Evolutionary conservation across 2,113 vertebrate genomes (phyloP), one percentile per base, ranked within the genome.

Genomic region (Ptilorrhoa leucosticta): DNA sequence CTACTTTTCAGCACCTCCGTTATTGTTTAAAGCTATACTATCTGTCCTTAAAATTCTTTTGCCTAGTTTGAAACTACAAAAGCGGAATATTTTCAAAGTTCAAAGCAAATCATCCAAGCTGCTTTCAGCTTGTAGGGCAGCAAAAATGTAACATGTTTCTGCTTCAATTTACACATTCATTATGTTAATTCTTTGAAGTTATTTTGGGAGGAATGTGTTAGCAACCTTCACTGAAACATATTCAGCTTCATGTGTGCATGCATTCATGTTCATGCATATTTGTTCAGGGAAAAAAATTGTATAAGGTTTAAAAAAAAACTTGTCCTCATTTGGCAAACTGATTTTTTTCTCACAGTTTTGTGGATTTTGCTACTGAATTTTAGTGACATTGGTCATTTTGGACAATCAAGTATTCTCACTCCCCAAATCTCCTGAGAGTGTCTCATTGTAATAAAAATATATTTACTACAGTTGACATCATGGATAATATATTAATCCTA

Each of bases 151-250:
- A 95, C 80, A 90, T 78, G 72, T 79, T 95, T 95, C 83, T 68
- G 60, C 44, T 84, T 94, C 83, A 94, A 94, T 91, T 97, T 95
- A 71, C 72, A 89, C 83, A 79, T 95, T 78, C 63, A 75, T 90
- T 91, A 92, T 93, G 80, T 75, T 87, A 97, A 92, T 92, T 93
- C 83, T 92, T 93, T 95, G 56, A 90, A 95, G 77, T 75, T 95
- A 95, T 96, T 97, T 92, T 83, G 9, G 60, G 80, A 95, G 10
- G 31, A 89, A 87, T 37, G n/a, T n/a, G n/a, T 75, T 95, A 94
- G 28, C 72, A 92, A 60, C 40, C 63, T 83, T 83, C 58, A 53
- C n/a, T 2, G 4, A 44, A 94, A 78, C 33, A 81, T 89, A 87
- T 11, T 58, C 69, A 21, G 28, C 89, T 92, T 90, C 71, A 83